Percentiles rank a stretch among this genome's conserved stretches.
phyloP scores from a whole-genome alignment of 1,140 invertebrate species.

The Parasteatoda tepidariorum region DNA sequence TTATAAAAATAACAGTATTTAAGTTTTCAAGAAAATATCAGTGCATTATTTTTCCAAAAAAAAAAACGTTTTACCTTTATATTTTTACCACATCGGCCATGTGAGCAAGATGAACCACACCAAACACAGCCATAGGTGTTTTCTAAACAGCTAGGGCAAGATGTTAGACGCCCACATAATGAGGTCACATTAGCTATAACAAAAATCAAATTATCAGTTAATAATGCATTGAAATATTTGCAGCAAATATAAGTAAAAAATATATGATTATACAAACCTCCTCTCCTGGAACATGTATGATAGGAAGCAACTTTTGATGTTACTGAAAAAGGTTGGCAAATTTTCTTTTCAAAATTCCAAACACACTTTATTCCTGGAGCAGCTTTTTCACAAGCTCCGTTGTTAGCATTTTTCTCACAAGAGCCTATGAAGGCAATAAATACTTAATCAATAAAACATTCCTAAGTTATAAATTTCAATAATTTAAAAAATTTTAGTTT shows the following conservation, averaged over 20 bases:
- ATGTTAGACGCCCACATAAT: slow-evolving; percentile 74
- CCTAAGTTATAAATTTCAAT: no score
- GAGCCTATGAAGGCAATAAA: slow-evolving; percentile 25
- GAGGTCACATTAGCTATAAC: slow-evolving; percentile 60
- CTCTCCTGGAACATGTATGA: slow-evolving; percentile 47
- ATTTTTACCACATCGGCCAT: slow-evolving; percentile 72
- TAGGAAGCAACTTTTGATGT: slow-evolving; percentile 58
- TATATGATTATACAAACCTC: neutral
- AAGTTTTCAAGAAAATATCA: no score
- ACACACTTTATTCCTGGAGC: slow-evolving; percentile 82
- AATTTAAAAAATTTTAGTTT: no score
- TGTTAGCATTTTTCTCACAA: slow-evolving; percentile 57
- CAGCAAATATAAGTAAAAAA: neutral
- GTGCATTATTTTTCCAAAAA: no score
- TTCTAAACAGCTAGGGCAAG: slow-evolving; percentile 81
- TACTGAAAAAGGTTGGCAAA: slow-evolving; percentile 72
- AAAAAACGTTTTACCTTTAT: slow-evolving; percentile 60
- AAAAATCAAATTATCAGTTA: neutral
- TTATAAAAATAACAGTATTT: no score
- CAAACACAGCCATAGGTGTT: slow-evolving; percentile 83
- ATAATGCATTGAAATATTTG: neutral
- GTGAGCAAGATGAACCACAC: slow-evolving; percentile 74
- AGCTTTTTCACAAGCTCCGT: slow-evolving; percentile 73
- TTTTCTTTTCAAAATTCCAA: slow-evolving; percentile 77
- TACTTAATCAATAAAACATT: no score